Percentiles rank a stretch among this genome's conserved stretches.
Conservation (phyloP, 92 coral and sea anemone genomes). For the Muricea muricata region DNA sequence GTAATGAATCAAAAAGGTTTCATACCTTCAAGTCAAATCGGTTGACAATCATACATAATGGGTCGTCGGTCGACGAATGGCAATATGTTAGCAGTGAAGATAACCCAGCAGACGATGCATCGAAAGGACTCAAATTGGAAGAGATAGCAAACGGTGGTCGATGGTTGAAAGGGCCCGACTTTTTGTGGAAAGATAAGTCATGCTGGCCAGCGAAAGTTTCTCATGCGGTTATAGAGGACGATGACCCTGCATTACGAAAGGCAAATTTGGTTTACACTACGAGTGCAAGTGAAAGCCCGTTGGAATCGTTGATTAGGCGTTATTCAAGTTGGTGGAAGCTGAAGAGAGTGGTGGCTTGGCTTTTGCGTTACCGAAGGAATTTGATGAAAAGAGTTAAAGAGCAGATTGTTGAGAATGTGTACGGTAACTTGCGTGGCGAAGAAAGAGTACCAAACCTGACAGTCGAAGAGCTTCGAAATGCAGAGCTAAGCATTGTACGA, state of each 20-base stretch:
- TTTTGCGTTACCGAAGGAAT: background rate
- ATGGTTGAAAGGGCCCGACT: slow-evolving; percentile 69
- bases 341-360: background rate
- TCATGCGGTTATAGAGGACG: background rate
- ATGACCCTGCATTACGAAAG: background rate
- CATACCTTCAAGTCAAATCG: slow-evolving; percentile 38
- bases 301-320: background rate
- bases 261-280: background rate
- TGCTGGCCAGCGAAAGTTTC: background rate
- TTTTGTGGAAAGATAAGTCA: slow-evolving; percentile 54
- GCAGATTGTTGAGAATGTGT: background rate
- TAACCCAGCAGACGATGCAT: slow-evolving; percentile 43
- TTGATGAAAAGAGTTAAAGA: background rate
- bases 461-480: background rate
- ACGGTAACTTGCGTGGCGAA: background rate
- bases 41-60: slow-evolving; percentile 22
- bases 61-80: slow-evolving; percentile 52
- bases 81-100: slow-evolving; percentile 47
- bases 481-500: background rate
- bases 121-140: slow-evolving; percentile 61
- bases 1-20: slow-evolving; percentile 43
- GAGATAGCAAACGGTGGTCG: slow-evolving; percentile 51
- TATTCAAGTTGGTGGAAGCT: background rate
- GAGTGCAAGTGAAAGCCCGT: background rate
- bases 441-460: background rate